phyloP scores from a whole-genome alignment of 2,888 invertebrate genomes.

The Dendrolimus pini region DNA sequence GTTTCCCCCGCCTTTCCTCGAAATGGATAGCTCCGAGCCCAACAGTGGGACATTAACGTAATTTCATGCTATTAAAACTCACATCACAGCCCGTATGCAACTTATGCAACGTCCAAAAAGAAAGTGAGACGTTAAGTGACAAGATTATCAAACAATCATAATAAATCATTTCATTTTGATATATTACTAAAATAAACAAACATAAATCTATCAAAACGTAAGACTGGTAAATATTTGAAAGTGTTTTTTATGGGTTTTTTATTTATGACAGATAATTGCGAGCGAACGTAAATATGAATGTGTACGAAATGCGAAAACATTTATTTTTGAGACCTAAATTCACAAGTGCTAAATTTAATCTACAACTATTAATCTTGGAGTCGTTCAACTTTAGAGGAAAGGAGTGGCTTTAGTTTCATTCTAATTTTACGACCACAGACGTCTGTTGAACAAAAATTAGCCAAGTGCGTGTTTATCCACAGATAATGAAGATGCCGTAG shows the following conservation, averaged over 20 bases:
- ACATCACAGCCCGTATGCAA: too few relatives aligned
- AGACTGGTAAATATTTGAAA: not conserved
- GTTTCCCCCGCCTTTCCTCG: too few relatives aligned
- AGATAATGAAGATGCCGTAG: too few relatives aligned
- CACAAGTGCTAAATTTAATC: not conserved
- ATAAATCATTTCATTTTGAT: not conserved
- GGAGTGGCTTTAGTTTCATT: not conserved
- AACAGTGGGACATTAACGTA: too few relatives aligned
- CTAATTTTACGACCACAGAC: not conserved
- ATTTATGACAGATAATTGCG: not conserved
- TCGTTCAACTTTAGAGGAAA: not conserved
- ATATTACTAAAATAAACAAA: not conserved
- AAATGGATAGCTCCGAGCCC: too few relatives aligned
- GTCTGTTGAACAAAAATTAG: too few relatives aligned
- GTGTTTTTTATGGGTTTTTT: not conserved
- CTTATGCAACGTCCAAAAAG: not conserved
- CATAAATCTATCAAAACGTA: not conserved
- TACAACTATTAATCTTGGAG: not conserved
- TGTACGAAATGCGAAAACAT: not conserved
- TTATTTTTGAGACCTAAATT: not conserved
- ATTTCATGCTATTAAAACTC: too few relatives aligned
- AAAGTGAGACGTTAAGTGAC: not conserved
- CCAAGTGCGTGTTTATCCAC: too few relatives aligned
- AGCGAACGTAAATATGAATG: not conserved
- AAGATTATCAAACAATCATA: not conserved